A percentile compares a stretch with the other conserved stretches of the same genome.
Evolutionary conservation across 2,888 invertebrate genomes (phyloP).

Genomic region (Phaedon cochleariae): DNA sequence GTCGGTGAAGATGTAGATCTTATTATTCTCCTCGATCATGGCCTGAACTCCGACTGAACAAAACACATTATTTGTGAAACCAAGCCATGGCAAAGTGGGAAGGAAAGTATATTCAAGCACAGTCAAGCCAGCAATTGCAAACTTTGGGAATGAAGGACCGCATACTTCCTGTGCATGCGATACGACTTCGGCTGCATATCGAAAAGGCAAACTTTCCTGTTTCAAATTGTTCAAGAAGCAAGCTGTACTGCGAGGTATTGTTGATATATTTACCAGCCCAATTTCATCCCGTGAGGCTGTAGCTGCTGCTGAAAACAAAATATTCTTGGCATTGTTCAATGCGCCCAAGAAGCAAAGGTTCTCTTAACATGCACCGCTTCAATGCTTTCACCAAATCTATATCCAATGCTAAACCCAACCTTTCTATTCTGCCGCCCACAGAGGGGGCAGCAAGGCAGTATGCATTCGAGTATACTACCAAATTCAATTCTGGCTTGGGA

Average conservation of each 20-base stretch:
- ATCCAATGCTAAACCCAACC: too few relatives aligned
- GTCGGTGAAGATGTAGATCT: conserved; percentile 8
- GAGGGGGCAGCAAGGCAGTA: too few relatives aligned
- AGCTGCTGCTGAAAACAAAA: conserved; percentile 8
- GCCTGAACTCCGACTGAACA: conserved; percentile 7
- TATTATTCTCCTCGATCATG: conserved; percentile 4
- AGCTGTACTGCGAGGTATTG: too few relatives aligned
- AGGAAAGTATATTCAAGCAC: too few relatives aligned
- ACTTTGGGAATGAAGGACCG: conserved; percentile 8
- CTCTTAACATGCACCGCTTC: conserved; percentile 3
- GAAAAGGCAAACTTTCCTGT: too few relatives aligned
- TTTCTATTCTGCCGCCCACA: too few relatives aligned
- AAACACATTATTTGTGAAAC: conserved; percentile 6
- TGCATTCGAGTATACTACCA: not conserved
- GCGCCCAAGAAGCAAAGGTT: conserved; percentile 6
- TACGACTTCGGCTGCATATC: too few relatives aligned
- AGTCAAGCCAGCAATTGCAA: conserved; percentile 8
- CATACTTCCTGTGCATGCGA: not conserved
- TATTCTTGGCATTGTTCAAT: too few relatives aligned
- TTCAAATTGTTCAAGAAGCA: too few relatives aligned
- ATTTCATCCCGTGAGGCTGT: conserved; percentile 10
- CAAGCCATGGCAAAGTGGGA: too few relatives aligned
- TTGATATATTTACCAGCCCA: conserved; percentile 3
- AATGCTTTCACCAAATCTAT: conserved; percentile 11
- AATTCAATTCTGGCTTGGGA: too few relatives aligned